These are phyloP conservation scores for Elegia similella DNA, from an alignment of 2,888 invertebrate species.

Conservation along the genomic window DNA sequence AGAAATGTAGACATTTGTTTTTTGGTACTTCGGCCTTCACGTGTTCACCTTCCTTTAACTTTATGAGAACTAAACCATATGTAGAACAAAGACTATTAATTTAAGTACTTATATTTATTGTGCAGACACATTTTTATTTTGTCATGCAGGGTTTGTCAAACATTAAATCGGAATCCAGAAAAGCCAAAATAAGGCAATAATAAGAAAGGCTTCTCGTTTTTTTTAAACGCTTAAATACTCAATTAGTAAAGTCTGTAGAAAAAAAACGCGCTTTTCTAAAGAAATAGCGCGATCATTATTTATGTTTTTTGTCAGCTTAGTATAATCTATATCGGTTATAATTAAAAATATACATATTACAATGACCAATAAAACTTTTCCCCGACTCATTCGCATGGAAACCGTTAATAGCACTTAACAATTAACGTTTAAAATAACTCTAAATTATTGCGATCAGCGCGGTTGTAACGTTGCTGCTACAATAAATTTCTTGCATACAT, in stretches of 20 bases:
- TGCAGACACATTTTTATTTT: too few relatives aligned
- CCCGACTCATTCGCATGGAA: slow-evolving; percentile 24
- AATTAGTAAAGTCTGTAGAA: too few relatives aligned
- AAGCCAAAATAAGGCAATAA: too few relatives aligned
- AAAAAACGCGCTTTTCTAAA: too few relatives aligned
- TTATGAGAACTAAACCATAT: background rate
- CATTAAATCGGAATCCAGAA: too few relatives aligned
- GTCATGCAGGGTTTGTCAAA: too few relatives aligned
- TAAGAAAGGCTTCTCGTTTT: too few relatives aligned
- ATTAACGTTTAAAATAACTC: slow-evolving; percentile 68
- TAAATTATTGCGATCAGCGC: slow-evolving; percentile 63
- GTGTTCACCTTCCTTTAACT: background rate
- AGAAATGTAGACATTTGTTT: slow-evolving; percentile 20
- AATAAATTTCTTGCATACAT: slow-evolving; percentile 35
- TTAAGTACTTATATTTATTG: too few relatives aligned
- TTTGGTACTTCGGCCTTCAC: slow-evolving; percentile 36
- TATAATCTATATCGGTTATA: background rate
- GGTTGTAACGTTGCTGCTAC: slow-evolving; percentile 37
- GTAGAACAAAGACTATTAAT: too few relatives aligned
- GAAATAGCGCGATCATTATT: too few relatives aligned
- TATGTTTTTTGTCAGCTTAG: too few relatives aligned
- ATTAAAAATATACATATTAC: background rate
- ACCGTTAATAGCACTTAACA: slow-evolving; percentile 57
- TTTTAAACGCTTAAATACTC: too few relatives aligned
- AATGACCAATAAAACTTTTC: slow-evolving; percentile 8